Evolutionary conservation across 2,797 vertebrate genomes (phyloP).

Genomic region (Crocodylus rhombifer): DNA sequence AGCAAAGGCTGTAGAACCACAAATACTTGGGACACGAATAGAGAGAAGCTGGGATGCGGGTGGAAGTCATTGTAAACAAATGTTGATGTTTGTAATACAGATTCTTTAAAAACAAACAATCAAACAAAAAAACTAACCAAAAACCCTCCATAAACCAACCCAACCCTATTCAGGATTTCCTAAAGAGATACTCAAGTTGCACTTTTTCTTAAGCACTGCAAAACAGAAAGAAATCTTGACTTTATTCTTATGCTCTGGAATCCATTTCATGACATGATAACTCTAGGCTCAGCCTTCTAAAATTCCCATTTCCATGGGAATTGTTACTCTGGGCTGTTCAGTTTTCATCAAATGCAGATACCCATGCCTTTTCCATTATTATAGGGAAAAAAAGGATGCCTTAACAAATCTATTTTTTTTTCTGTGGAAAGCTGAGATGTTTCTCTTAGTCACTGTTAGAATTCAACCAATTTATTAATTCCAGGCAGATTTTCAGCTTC

Average conservation of each 20-base stretch:
- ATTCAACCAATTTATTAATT: background rate
- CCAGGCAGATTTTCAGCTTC: background rate
- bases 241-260: background rate
- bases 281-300: background rate
- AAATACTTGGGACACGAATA: constrained; percentile 27
- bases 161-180: background rate
- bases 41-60: constrained; percentile 20
- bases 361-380: background rate
- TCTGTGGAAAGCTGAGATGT: background rate
- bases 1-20: constrained; percentile 55
- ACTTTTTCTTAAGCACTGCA: background rate
- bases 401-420: background rate
- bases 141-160: background rate
- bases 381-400: background rate
- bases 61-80: constrained; percentile 26
- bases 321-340: background rate
- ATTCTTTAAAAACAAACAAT: background rate
- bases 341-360: rapidly evolving
- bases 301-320: background rate
- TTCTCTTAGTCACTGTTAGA: background rate
- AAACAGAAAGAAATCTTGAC: background rate
- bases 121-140: no score
- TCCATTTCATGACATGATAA: background rate
- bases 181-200: background rate
- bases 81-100: background rate